Percentiles rank a stretch among this genome's conserved stretches.
phyloP scores from a whole-genome alignment of 2,797 vertebrate species.

The Gadopsis marmoratus region DNA sequence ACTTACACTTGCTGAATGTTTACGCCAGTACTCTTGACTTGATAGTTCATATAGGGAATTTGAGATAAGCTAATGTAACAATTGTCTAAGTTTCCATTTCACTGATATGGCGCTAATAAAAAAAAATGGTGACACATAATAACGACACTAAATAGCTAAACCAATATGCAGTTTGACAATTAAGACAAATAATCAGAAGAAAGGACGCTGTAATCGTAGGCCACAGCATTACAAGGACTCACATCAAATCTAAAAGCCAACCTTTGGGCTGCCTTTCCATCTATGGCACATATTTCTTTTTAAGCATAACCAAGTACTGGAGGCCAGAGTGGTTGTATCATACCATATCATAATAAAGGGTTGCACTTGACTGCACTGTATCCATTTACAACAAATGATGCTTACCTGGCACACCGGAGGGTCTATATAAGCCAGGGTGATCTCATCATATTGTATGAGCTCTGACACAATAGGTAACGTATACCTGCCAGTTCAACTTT shows the following conservation, averaged over 20 bases:
- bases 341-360: background rate
- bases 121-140: background rate
- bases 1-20: too few relatives aligned
- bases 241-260: background rate
- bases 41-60: too few relatives aligned
- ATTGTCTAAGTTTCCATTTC: background rate
- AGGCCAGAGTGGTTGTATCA: conserved; percentile 21
- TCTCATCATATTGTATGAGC: conserved; percentile 17
- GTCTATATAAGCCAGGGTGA: conserved; percentile 1
- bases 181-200: background rate
- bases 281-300: background rate
- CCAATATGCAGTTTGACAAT: background rate
- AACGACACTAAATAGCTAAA: background rate
- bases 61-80: too few relatives aligned
- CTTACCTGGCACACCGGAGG: background rate
- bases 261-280: background rate
- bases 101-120: background rate
- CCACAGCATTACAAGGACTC: background rate
- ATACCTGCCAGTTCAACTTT: background rate
- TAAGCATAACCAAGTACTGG: conserved; percentile 1
- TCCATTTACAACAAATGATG: conserved; percentile 11
- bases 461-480: background rate
- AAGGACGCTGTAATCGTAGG: background rate
- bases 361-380: background rate
- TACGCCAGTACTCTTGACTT: too few relatives aligned